Evolutionary conservation across 2,888 invertebrate genomes (phyloP), one percentile per base, ranked within the genome.

Genomic region (Stenoptilia bipunctidactyla): DNA sequence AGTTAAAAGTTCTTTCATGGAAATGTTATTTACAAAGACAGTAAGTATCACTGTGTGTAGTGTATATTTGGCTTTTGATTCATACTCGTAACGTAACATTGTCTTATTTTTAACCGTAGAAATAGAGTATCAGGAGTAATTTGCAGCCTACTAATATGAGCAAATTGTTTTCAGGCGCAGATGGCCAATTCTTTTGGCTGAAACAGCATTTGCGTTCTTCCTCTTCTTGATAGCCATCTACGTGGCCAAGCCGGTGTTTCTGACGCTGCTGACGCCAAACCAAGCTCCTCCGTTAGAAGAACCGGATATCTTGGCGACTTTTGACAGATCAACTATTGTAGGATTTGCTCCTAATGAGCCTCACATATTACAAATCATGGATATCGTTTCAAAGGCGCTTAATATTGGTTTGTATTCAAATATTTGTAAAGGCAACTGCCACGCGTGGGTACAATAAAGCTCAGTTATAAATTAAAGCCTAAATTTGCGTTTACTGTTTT

Each of bases 1-100:
- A 80, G 13, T 34, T 56, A 0, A 55, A 44, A 6, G 46, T 58
- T 10, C 55, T 80, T 0, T 53, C 74, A 8, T 80, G 79, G 79
- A 80, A 80, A 48, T 63, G 66, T 40, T 76, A 72, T 49, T 48
- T 75, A 27, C 79, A 77, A 50, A 64, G 80, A 45, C 67, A 66
- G 80, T 80, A 50, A 43, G 70, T 61, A 25, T 13, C 20, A 20
- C 20, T 20, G 8, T 8, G 4, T 20, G 20, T n/a, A n/a, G n/a
- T n/a, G n/a, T n/a, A n/a, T n/a, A n/a, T n/a, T n/a, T n/a, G n/a
- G n/a, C n/a, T n/a, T n/a, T n/a, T n/a, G n/a, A n/a, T n/a, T n/a
- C n/a, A n/a, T n/a, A n/a, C n/a, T n/a, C n/a, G n/a, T n/a, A n/a
- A n/a, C n/a, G n/a, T n/a, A n/a, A n/a, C n/a, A n/a, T n/a, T n/a